Conservation (phyloP, 2,797 vertebrate species). For the Myotis daubentonii region DNA sequence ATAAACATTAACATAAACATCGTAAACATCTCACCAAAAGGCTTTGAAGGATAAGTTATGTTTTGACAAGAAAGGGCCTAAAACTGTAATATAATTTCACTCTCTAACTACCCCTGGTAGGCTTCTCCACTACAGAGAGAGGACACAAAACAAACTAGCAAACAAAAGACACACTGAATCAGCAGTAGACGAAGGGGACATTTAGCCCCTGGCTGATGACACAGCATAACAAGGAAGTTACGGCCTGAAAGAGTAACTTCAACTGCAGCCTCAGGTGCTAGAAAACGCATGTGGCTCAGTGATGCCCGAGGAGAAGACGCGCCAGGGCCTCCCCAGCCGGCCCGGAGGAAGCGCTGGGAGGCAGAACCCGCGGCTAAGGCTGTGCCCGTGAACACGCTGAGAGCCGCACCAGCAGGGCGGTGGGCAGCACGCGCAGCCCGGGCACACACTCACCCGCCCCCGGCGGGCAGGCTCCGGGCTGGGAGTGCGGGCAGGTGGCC, state of each 20-base stretch:
- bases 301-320: background rate
- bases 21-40: background rate
- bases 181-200: background rate
- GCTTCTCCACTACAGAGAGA: background rate
- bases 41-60: background rate
- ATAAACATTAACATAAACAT: background rate
- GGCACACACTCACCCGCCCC: background rate
- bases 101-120: background rate
- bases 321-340: background rate
- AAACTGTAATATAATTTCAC: background rate
- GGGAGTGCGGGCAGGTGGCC: background rate
- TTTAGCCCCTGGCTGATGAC: background rate
- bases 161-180: background rate
- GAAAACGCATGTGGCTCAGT: background rate
- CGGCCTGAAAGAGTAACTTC: background rate
- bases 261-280: background rate
- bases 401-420: no score
- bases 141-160: background rate
- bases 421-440: background rate
- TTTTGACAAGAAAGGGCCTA: conserved; percentile 12
- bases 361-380: background rate
- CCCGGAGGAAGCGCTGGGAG: background rate
- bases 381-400: background rate
- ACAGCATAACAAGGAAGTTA: background rate
- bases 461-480: background rate